Percentiles rank a stretch among this genome's conserved stretches.
phyloP scores from a whole-genome alignment of 2,797 vertebrate genomes.

The Halcyon chelicuti region DNA sequence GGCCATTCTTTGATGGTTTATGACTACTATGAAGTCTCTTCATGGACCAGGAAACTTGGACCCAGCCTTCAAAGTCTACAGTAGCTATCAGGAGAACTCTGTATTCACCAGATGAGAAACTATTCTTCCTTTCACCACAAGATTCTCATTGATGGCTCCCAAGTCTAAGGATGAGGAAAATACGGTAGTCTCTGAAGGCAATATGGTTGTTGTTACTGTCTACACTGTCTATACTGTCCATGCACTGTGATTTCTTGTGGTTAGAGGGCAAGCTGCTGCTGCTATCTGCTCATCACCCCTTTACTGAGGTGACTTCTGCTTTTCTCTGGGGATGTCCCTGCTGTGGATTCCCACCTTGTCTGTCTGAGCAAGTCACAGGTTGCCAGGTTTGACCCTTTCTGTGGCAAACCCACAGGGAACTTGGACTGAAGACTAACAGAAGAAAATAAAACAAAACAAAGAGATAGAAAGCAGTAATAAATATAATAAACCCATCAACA shows the following conservation, averaged over 20 bases:
- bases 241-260: background rate
- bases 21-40: background rate
- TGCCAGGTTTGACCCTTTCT: background rate
- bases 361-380: background rate
- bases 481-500: background rate
- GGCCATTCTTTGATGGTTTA: background rate
- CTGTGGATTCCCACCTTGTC: background rate
- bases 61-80: background rate
- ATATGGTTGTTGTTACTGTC: background rate
- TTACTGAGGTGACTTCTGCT: background rate
- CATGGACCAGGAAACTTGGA: background rate
- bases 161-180: background rate
- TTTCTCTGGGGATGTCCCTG: background rate
- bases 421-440: background rate
- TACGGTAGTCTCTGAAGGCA: rapidly evolving
- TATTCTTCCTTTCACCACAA: rapidly evolving
- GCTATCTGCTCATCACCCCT: background rate
- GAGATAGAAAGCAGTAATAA: background rate
- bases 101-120: background rate
- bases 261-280: background rate
- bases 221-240: too few species aligned
- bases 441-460: background rate
- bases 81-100: background rate
- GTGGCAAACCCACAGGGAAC: background rate
- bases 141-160: background rate